phyloP scores from a whole-genome alignment of 2,113 vertebrate genomes.

The Eclectus roratus region DNA sequence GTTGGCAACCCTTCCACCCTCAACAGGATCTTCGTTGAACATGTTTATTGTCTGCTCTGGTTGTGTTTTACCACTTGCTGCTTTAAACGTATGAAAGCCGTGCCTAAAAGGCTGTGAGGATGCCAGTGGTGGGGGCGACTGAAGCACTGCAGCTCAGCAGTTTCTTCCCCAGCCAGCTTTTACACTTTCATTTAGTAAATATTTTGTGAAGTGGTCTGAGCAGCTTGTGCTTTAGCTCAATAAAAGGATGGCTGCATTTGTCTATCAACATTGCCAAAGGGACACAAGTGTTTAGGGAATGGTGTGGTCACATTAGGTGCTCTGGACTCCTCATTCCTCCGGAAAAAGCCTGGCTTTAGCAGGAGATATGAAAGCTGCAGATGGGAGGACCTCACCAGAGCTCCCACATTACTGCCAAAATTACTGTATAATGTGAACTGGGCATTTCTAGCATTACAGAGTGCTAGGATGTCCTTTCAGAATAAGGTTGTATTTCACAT shows the following conservation, averaged over 20 bases:
- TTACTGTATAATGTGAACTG: background rate
- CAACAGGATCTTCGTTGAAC: background rate
- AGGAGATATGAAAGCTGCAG: background rate
- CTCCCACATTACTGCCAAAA: background rate
- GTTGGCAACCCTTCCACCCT: background rate
- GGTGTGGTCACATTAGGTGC: rapidly evolving
- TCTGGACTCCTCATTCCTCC: background rate
- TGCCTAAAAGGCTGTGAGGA: background rate
- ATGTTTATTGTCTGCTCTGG: background rate
- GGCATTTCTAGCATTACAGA: background rate
- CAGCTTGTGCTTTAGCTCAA: background rate
- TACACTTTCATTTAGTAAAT: background rate
- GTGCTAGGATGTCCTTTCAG: background rate
- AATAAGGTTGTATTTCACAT: background rate
- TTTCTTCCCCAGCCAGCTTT: background rate
- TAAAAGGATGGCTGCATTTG: background rate
- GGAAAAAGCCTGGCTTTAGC: background rate
- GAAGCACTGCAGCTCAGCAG: background rate
- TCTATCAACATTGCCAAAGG: background rate
- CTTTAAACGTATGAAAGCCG: background rate
- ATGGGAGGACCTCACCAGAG: background rate
- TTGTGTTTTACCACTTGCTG: background rate
- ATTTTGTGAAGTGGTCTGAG: background rate
- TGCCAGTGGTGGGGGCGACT: background rate
- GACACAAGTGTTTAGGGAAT: background rate